Evolutionary conservation across 2,797 vertebrate genomes (phyloP), one percentile per base, ranked within the genome.

Genomic region (Pangasius macronema): DNA sequence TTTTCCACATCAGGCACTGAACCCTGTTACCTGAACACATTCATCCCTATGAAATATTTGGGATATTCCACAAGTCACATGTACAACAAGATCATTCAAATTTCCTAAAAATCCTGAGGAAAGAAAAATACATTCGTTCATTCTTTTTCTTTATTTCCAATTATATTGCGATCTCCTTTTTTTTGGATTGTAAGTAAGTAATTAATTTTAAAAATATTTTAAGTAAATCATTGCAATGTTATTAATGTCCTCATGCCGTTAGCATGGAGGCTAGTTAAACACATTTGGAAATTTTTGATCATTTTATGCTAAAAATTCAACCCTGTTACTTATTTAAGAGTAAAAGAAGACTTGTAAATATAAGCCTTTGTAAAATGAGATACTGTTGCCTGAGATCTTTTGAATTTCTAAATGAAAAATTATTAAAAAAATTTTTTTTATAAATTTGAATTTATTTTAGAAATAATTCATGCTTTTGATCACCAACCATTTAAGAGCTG

Each of bases 401-500:
- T 39, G 11, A 59, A 63, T 18, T 16, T 2, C 2, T 3, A 46
- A 61, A n/a, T 18, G 3, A 42, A 55, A 57, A 42, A 39, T 5
- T 5, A 22, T 36, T 24, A 13, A 20, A 67, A 65, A 65, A 18
- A 18, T 65, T 82, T 16, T 49, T 46, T 46, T 46, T 8, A 46
- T 46, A 46, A 46, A 46, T 46, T 46, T 46, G 8, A 46, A 46
- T 46, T 5, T 5, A 22, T 36, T 57, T 11, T 24, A 13, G 11
- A 67, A 65, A 67, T n/a, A 5, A 7, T 13, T 49, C 85, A 84
- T 53, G 87, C 86, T 90, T 92, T 91, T 89, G 88, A 90, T 90
- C 91, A 91, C 89, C 88, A 92, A 84, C 91, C 92, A 93, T 92
- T 93, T 92, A 94, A 80, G 90, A 94, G 91, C 93, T 91, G 90